These are phyloP conservation scores for Sepioteuthis lessoniana DNA, from an alignment of 2,888 invertebrate species.

Conservation along the genomic window DNA sequence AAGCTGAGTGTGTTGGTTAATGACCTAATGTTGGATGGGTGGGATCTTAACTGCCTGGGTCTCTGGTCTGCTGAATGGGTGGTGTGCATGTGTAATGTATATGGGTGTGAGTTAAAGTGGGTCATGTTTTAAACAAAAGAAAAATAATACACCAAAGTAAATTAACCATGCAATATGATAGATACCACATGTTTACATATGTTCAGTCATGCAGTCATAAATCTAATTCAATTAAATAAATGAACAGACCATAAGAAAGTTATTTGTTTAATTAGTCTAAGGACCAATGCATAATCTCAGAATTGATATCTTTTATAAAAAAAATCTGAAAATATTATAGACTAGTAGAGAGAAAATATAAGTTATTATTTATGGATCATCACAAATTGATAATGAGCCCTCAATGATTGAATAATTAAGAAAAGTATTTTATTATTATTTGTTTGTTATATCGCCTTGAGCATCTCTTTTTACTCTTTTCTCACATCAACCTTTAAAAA, in stretches of 20 bases:
- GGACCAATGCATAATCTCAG: background rate
- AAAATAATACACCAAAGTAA: background rate
- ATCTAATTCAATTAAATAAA: background rate
- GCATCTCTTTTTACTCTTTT: too few relatives aligned
- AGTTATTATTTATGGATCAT: background rate
- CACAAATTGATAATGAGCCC: background rate
- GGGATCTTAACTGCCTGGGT: too few relatives aligned
- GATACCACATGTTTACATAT: background rate
- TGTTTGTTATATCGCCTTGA: too few relatives aligned
- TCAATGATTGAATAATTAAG: background rate
- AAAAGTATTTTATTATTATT: background rate
- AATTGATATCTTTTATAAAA: background rate
- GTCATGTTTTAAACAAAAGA: background rate
- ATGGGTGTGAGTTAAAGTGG: background rate
- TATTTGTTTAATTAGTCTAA: background rate
- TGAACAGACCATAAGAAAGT: background rate
- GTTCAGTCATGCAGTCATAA: background rate
- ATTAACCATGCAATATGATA: constrained; percentile 33
- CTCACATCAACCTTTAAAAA: too few relatives aligned
- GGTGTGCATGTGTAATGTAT: background rate
- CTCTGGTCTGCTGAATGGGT: too few relatives aligned
- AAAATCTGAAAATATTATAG: background rate
- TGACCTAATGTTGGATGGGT: too few relatives aligned
- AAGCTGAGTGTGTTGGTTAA: too few relatives aligned
- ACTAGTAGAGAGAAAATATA: background rate